Conservation (phyloP, 2,113 vertebrate genomes). For the Laticauda laticaudata region DNA sequence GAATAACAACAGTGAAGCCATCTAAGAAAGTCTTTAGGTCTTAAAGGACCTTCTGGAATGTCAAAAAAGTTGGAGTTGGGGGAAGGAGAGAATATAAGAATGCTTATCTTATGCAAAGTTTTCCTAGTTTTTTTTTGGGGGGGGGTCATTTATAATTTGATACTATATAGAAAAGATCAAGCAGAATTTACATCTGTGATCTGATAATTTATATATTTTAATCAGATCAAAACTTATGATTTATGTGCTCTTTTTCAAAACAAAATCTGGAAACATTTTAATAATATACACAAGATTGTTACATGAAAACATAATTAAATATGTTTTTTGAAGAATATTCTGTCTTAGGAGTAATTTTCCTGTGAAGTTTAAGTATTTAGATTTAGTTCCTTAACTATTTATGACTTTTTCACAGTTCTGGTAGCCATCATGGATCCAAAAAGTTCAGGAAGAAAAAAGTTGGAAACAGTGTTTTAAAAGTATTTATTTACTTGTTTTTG, state of each 20-base stretch:
- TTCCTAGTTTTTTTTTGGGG: not conserved
- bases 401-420: not conserved
- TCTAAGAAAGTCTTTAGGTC: not conserved
- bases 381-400: not conserved
- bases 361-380: not conserved
- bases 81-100: not conserved
- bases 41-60: not conserved
- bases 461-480: not conserved
- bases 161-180: not conserved
- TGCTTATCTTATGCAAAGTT: not conserved
- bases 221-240: not conserved
- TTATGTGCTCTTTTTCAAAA: not conserved
- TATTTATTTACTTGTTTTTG: not conserved
- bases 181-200: not conserved
- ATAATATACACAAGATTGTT: not conserved
- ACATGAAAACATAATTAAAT: not conserved
- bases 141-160: not conserved
- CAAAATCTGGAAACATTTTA: not conserved
- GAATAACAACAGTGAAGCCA: not conserved
- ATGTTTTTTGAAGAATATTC: not conserved
- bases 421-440: not conserved
- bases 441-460: not conserved
- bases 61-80: not conserved
- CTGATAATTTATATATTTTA: not conserved
- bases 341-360: not conserved